Conservation (phyloP, 2,113 vertebrate species). For the Catharus minimus region DNA sequence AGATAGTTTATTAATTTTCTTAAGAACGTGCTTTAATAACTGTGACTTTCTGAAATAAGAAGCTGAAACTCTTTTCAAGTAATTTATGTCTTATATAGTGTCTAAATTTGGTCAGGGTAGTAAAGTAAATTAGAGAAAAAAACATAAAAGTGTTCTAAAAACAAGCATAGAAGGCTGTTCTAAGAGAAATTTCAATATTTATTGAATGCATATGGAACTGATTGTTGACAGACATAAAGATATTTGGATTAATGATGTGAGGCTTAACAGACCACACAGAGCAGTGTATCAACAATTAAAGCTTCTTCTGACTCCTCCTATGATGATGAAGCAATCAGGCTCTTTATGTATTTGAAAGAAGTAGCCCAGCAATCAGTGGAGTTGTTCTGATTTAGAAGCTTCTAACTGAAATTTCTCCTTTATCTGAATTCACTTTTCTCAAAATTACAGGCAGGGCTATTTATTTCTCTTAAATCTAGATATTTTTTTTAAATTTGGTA, state of each 20-base stretch:
- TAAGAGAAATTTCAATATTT: neutral
- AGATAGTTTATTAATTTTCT: neutral
- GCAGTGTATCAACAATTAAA: neutral
- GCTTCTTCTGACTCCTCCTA: neutral
- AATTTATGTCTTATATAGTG: neutral
- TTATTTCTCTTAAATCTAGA: neutral
- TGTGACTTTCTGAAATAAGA: neutral
- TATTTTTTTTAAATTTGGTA: neutral
- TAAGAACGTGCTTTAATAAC: neutral
- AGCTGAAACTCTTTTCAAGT: neutral
- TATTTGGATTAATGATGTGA: neutral
- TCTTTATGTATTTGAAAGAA: neutral
- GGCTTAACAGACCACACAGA: neutral
- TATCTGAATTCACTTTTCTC: neutral
- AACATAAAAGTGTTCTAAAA: neutral
- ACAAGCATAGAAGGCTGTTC: neutral
- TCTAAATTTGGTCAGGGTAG: neutral
- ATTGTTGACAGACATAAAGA: neutral
- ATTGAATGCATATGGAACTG: neutral
- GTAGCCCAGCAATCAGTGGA: neutral
- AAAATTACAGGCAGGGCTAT: neutral
- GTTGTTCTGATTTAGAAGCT: neutral
- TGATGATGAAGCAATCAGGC: neutral
- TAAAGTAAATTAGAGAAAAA: neutral
- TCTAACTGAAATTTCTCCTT: neutral